Evolutionary conservation across 2,113 vertebrate species (phyloP).

Genomic region (Diphyllodes magnificus): DNA sequence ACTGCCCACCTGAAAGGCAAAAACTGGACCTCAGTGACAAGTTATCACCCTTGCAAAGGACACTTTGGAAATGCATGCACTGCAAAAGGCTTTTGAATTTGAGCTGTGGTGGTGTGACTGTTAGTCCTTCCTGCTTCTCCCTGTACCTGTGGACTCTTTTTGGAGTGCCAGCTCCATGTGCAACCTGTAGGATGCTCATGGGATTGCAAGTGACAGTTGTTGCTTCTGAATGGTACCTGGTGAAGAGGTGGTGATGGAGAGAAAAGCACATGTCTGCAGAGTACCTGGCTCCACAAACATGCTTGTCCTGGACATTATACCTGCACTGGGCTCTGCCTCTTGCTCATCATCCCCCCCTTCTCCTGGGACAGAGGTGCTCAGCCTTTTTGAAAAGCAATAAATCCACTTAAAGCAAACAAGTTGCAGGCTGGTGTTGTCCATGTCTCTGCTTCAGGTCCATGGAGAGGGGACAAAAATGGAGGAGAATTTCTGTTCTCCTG

Average conservation of each 20-base stretch:
- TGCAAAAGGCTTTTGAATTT: neutral
- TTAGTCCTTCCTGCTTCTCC: neutral
- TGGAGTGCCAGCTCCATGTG: neutral
- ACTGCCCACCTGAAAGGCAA: neutral
- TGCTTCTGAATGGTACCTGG: neutral
- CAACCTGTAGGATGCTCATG: neutral
- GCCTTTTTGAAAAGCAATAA: neutral
- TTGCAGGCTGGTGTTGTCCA: neutral
- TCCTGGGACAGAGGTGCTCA: neutral
- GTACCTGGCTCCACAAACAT: neutral
- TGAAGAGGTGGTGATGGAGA: neutral
- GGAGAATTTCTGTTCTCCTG: neutral
- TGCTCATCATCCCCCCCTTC: neutral
- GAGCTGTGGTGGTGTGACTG: neutral
- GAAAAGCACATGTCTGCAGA: neutral
- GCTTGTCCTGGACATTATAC: neutral
- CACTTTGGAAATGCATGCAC: neutral
- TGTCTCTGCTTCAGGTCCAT: neutral
- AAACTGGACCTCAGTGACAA: neutral
- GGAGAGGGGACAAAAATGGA: neutral
- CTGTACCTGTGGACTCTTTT: neutral
- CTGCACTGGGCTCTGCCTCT: neutral
- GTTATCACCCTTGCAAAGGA: neutral
- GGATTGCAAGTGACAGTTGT: neutral
- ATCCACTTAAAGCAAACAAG: neutral